Percentiles rank a stretch among this genome's conserved stretches.
These are phyloP conservation scores for Clarias fuscus DNA, from an alignment of 2,797 vertebrate species.

Conservation along the genomic window DNA sequence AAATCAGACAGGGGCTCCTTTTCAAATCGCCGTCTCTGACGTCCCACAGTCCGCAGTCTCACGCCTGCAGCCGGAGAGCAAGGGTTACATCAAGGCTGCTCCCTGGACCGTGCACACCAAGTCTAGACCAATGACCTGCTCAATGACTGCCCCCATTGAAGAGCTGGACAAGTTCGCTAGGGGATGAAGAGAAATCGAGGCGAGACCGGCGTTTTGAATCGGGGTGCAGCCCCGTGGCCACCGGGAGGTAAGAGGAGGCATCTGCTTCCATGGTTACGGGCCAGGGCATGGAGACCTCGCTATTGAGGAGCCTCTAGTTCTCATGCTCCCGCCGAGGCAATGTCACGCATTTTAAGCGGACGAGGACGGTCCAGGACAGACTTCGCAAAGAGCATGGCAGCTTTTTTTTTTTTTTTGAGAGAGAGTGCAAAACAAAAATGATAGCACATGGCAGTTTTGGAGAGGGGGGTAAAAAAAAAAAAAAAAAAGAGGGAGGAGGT, in stretches of 20 bases:
- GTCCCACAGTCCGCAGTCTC: conserved; percentile 93
- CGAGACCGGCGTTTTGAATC: conserved; percentile 86
- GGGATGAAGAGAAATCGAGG: conserved; percentile 90
- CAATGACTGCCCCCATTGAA: conserved; percentile 91
- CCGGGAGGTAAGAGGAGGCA: conserved; percentile 98
- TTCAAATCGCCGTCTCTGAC: conserved; percentile 88
- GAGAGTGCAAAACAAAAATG: conserved; percentile 81
- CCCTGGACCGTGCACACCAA: conserved; percentile 89
- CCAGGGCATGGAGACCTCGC: conserved; percentile 93
- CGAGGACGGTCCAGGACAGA: conserved; percentile 83
- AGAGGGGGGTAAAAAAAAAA: conserved; percentile 58
- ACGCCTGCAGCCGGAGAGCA: conserved; percentile 90
- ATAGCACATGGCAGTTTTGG: conserved; percentile 83
- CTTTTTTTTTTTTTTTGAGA: conserved; percentile 67
- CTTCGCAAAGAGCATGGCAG: conserved; percentile 75
- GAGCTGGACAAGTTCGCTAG: conserved; percentile 93
- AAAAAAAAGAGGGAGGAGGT: conserved; percentile 63
- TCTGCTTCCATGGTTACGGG: conserved; percentile 99
- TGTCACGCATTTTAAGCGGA: conserved; percentile 93
- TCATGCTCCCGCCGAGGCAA: conserved; percentile 94
- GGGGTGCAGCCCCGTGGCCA: conserved; percentile 90
- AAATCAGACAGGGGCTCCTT: conserved; percentile 96
- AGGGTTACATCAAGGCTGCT: conserved; percentile 99
- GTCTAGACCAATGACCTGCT: conserved; percentile 99
- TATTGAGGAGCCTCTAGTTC: conserved; percentile 94